phyloP scores from a whole-genome alignment of 2,888 invertebrate genomes.

The Acanthosepion lycidas region DNA sequence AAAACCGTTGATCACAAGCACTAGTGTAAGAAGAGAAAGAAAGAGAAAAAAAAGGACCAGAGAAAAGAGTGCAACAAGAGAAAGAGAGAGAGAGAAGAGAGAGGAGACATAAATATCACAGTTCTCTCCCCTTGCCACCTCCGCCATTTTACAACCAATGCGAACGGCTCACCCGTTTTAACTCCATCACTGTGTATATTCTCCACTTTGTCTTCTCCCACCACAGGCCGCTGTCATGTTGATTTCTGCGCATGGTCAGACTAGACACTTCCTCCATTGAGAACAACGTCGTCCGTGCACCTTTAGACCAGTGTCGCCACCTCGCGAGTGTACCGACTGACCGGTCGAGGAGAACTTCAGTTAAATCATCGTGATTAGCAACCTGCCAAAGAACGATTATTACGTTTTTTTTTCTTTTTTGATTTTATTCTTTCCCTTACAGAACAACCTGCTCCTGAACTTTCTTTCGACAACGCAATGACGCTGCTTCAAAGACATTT shows the following conservation, averaged over 20 bases:
- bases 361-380: slow-evolving; percentile 33
- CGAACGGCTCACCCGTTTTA: not conserved
- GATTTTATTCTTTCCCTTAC: not conserved
- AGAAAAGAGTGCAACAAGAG: not conserved
- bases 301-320: not conserved
- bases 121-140: not conserved
- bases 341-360: not conserved
- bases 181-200: not conserved
- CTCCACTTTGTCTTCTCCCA: not conserved
- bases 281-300: slow-evolving; percentile 1
- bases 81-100: not conserved
- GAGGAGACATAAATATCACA: not conserved
- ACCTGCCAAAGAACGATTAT: not conserved
- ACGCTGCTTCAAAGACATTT: too few relatives aligned
- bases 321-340: slow-evolving; percentile 33
- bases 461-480: not conserved
- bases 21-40: not conserved
- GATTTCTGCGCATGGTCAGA: not conserved
- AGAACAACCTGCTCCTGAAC: not conserved
- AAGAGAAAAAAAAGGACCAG: not conserved
- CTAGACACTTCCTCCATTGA: not conserved
- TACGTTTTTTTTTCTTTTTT: not conserved
- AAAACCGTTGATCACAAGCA: too few relatives aligned
- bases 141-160: slow-evolving; percentile 18
- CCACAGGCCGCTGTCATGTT: not conserved